Conservation (phyloP, 2,113 vertebrate genomes). For the Ammodramus savannarum region DNA sequence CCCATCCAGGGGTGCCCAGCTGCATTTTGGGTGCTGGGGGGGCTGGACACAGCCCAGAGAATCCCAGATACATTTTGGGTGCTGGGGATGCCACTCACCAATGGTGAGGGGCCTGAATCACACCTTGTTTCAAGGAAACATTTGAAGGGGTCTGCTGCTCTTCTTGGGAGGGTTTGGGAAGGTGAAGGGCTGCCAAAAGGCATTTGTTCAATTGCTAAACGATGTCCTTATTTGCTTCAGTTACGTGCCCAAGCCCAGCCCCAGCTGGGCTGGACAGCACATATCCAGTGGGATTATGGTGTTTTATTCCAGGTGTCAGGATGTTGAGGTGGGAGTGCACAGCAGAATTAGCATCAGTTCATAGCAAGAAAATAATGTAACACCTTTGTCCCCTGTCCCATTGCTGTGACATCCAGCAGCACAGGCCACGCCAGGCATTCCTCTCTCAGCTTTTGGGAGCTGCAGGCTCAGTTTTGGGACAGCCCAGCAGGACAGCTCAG, state of each 20-base stretch:
- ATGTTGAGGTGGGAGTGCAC: background rate
- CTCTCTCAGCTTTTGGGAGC: background rate
- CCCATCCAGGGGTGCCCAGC: background rate
- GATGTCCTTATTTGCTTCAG: background rate
- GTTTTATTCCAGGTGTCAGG: background rate
- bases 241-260: fast-evolving
- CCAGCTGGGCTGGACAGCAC: background rate
- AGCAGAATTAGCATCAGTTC: background rate
- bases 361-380: background rate
- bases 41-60: fast-evolving
- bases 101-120: background rate
- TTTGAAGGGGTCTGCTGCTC: background rate
- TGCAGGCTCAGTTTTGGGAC: background rate
- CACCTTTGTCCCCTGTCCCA: background rate
- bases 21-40: background rate
- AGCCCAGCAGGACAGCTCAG: background rate
- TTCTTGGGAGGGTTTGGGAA: background rate
- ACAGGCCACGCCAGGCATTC: background rate
- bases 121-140: background rate
- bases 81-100: background rate
- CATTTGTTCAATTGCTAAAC: background rate
- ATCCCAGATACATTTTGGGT: fast-evolving
- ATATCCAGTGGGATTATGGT: fast-evolving
- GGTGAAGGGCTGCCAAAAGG: background rate
- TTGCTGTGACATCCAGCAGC: background rate